Percentiles rank a stretch among this genome's conserved stretches.
These are phyloP conservation scores for Leucosticte australis DNA, from an alignment of 2,113 vertebrate species.

Conservation along the genomic window DNA sequence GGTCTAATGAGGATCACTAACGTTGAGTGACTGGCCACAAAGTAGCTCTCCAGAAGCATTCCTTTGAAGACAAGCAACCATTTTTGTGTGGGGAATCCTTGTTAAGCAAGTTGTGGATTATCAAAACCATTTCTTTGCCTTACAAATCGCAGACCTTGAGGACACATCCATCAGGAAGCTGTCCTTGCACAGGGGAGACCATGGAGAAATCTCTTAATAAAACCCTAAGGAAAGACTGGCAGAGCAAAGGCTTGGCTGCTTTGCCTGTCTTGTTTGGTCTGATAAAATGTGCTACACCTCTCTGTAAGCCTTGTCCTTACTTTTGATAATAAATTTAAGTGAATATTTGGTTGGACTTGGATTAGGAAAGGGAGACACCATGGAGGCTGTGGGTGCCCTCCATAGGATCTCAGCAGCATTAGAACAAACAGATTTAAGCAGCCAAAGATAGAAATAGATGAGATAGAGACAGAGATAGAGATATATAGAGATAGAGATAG, in stretches of 20 bases:
- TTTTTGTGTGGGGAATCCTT: neutral
- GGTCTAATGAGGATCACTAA: slow-evolving; percentile 10
- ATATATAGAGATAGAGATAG: too few relatives aligned
- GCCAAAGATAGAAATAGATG: neutral
- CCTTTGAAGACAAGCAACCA: neutral
- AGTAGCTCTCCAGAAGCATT: neutral
- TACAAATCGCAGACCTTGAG: fast-evolving
- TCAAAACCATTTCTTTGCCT: neutral
- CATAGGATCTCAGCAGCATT: neutral
- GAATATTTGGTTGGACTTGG: neutral
- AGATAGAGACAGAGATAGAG: neutral
- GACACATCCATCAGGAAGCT: neutral
- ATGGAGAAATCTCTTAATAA: neutral
- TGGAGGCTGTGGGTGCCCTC: neutral
- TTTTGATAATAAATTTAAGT: neutral
- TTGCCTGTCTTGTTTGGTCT: neutral
- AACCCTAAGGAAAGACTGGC: neutral
- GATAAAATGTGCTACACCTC: neutral
- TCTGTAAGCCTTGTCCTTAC: neutral
- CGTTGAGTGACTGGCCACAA: neutral
- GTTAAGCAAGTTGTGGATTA: neutral
- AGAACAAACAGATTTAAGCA: neutral
- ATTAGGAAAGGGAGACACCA: neutral
- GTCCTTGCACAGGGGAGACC: neutral
- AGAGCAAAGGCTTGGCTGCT: neutral